Conservation (phyloP, 2,797 vertebrate genomes). For the Macroramphosus scolopax region DNA sequence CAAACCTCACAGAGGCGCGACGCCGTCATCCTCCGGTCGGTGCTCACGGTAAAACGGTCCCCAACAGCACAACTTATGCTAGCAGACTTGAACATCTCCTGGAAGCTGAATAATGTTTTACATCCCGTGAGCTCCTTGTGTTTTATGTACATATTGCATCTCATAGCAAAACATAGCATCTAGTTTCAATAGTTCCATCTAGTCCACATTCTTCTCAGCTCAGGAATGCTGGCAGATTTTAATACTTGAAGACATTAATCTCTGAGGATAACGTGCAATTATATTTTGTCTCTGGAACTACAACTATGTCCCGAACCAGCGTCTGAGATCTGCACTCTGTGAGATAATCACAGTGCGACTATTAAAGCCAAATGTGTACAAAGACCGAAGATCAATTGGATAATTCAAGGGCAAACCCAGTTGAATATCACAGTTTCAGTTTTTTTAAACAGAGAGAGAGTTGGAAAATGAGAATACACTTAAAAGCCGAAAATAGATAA, state of each 20-base stretch:
- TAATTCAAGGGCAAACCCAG: conserved; percentile 43
- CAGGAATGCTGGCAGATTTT: too few relatives aligned
- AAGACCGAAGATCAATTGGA: conserved; percentile 38
- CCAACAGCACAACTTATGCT: too few relatives aligned
- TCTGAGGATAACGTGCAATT: conserved; percentile 7
- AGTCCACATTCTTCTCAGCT: too few relatives aligned
- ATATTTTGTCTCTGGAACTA: conserved; percentile 30
- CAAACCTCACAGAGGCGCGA: too few relatives aligned
- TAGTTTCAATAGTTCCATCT: too few relatives aligned
- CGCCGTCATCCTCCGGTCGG: too few relatives aligned
- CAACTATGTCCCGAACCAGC: conserved; percentile 20
- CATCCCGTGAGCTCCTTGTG: too few relatives aligned
- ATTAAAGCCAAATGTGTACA: conserved; percentile 41
- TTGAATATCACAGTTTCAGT: conserved; percentile 27
- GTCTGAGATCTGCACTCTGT: conserved; percentile 13
- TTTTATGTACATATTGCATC: too few relatives aligned
- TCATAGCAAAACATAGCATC: too few relatives aligned
- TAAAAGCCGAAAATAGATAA: conserved; percentile 38
- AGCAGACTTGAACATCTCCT: too few relatives aligned
- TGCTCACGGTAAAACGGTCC: too few relatives aligned
- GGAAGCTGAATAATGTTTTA: too few relatives aligned
- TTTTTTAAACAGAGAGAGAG: conserved; percentile 13
- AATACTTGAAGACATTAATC: conserved; percentile 8
- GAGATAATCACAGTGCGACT: conserved; percentile 24
- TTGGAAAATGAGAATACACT: conserved; percentile 26